Evolutionary conservation across 2,113 vertebrate genomes (phyloP), one percentile per base, ranked within the genome.

Genomic region (Rhinogobius similis): DNA sequence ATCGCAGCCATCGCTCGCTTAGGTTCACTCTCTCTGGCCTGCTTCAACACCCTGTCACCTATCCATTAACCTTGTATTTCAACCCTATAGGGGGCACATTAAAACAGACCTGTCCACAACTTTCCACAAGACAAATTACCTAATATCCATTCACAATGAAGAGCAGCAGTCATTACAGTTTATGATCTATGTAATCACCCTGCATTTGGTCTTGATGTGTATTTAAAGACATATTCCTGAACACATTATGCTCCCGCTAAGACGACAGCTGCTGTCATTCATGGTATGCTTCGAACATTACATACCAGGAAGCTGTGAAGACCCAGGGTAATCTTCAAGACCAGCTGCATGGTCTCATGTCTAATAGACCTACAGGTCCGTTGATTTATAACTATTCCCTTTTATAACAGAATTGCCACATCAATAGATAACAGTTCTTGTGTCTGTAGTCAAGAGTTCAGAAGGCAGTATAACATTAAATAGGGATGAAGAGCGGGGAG

Each of bases 31-130:
- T 59, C 82, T 69, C 77, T 43, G 13, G 68, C 67, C 67, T 48
- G 73, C 79, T 78, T 89, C 85, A 86, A 78, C 89, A 78, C 82
- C 81, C 61, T 72, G 84, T 89, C 82, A 77, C 29, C 68, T 73
- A 68, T 67, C 76, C 73, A 65, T 89, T 87, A 86, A 88, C 79
- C 75, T 74, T 85, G 78, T 75, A 72, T 72, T 86, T 75, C 62
- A 39, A 79, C 72, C 73, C 86, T 73, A 65, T 64, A 76, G 81
- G 77, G 68, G 77, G 52, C 73, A 44, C 59, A 62, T 68, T 52
- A 71, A 80, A 81, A 75, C 64, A 62, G 44, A 64, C 65, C 55
- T 27, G 44, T 61, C 46, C 81, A 72, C 75, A 48, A 1, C 72
- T 62, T 58, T 27, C 67, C n/a, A 21, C 58, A 4, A 62, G 46